Evolutionary conservation across 53 echinoderm and acorn worm genomes (phyloP).

Genomic region (Actinopyga echinites): DNA sequence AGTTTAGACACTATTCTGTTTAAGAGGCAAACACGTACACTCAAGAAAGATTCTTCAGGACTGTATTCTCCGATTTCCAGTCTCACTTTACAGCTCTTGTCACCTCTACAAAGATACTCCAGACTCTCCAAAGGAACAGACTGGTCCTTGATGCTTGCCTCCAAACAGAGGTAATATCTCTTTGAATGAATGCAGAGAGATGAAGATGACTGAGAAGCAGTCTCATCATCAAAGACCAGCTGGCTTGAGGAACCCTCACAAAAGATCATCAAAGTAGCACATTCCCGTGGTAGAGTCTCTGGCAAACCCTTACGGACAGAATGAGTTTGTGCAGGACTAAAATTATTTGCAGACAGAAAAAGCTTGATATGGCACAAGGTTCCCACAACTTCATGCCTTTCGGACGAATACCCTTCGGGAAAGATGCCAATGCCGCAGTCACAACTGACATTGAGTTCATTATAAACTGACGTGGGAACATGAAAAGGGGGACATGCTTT

Average conservation of each 20-base stretch:
- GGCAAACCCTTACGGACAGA: not conserved
- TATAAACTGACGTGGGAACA: not conserved
- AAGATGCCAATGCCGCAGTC: not conserved
- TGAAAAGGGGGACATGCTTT: not conserved
- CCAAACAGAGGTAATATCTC: conserved; percentile 45
- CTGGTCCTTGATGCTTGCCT: not conserved
- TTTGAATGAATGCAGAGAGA: conserved; percentile 6
- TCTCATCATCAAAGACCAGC: not conserved
- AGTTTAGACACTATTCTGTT: conserved; percentile 19
- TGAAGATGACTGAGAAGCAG: not conserved
- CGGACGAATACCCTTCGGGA: not conserved
- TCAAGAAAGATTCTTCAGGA: not conserved
- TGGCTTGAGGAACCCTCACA: conserved; percentile 5
- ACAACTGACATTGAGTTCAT: not conserved
- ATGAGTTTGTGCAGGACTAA: not conserved
- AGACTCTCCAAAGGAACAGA: conserved; percentile 55
- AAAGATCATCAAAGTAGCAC: conserved; percentile 27
- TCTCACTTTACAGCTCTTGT: conserved; percentile 21
- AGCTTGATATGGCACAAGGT: not conserved
- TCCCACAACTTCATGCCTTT: not conserved
- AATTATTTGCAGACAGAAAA: too few species aligned
- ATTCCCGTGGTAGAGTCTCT: not conserved
- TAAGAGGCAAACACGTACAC: conserved; percentile 39
- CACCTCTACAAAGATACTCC: conserved; percentile 18
- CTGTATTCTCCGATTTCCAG: conserved; percentile 38